A percentile compares a stretch with the other conserved stretches of the same genome.
Evolutionary conservation across 2,113 vertebrate genomes (phyloP).

Genomic region (Gadus chalcogrammus): DNA sequence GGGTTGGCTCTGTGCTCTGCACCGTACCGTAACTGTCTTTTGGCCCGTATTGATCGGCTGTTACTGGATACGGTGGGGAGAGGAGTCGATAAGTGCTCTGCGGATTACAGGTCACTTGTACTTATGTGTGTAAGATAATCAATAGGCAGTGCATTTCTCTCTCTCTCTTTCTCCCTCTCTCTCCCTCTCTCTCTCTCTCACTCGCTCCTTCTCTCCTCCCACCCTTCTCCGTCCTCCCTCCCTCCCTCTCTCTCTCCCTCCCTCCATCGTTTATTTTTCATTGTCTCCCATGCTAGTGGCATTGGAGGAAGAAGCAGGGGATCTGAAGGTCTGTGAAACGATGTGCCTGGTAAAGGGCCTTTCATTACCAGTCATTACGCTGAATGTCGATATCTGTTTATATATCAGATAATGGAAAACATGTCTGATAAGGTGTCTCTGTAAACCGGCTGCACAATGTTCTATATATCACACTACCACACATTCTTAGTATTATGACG

Average conservation of each 20-base stretch:
- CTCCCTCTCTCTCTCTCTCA: constrained; percentile 27
- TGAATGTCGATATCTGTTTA: no score
- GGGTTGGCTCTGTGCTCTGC: constrained; percentile 47
- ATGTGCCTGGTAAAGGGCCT: no score
- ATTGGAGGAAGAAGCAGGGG: neutral
- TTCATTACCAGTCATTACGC: no score
- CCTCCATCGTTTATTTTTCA: constrained; percentile 3
- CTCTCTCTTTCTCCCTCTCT: constrained; percentile 54
- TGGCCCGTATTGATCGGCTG: constrained; percentile 71
- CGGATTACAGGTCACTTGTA: constrained; percentile 80
- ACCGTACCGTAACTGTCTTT: constrained; percentile 73
- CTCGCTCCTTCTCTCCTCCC: constrained; percentile 10
- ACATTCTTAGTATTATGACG: no score
- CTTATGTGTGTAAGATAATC: constrained; percentile 81
- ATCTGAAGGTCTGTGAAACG: no score
- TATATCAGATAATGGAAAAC: no score
- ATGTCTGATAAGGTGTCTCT: no score
- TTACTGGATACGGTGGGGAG: constrained; percentile 75
- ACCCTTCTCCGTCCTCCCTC: constrained; percentile 47
- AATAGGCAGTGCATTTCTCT: constrained; percentile 77
- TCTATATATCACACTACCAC: no score
- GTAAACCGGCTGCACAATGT: no score
- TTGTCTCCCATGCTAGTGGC: neutral
- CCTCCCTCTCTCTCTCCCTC: constrained; percentile 20
- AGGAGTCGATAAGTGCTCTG: constrained; percentile 81